A percentile compares a stretch with the other conserved stretches of the same genome.
Conservation (phyloP, 2,797 vertebrate species). For the Megalops cyprinoides region DNA sequence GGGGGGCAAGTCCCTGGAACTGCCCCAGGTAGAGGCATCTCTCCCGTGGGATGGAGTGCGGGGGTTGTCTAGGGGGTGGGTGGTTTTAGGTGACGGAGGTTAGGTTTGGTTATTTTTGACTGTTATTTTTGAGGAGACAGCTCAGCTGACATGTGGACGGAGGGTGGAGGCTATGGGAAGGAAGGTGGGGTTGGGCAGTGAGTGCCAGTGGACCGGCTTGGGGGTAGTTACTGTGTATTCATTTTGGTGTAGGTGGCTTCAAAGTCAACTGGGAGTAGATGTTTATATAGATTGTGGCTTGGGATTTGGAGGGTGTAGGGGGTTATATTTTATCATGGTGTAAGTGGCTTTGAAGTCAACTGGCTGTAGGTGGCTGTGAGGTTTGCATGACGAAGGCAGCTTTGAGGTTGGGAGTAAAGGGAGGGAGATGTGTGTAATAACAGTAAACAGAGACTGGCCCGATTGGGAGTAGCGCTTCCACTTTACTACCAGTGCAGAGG, state of each 20-base stretch:
- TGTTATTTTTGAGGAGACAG: conserved; percentile 33
- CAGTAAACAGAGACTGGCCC: too few species aligned
- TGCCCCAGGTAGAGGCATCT: not conserved
- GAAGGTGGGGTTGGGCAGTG: not conserved
- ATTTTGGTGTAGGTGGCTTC: conserved; percentile 2
- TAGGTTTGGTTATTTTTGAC: not conserved
- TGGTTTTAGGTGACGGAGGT: too few species aligned
- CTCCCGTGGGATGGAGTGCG: not conserved
- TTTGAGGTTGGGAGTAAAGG: too few species aligned
- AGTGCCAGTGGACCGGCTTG: not conserved
- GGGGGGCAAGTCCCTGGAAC: too few species aligned
- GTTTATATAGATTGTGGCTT: not conserved
- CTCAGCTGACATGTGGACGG: conserved; percentile 46
- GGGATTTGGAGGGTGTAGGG: not conserved
- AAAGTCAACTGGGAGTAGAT: not conserved
- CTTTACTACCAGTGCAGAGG: too few species aligned
- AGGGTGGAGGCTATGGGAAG: conserved; percentile 25
- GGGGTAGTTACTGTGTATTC: not conserved
- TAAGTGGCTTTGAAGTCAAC: not conserved
- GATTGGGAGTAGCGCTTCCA: too few species aligned
- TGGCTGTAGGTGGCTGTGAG: not conserved
- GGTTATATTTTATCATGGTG: not conserved
- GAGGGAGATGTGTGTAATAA: too few species aligned
- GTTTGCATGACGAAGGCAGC: not conserved
- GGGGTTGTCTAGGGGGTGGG: conserved; percentile 25